Conservation (phyloP, 2,888 invertebrate species). For the Mylabris sibirica region DNA sequence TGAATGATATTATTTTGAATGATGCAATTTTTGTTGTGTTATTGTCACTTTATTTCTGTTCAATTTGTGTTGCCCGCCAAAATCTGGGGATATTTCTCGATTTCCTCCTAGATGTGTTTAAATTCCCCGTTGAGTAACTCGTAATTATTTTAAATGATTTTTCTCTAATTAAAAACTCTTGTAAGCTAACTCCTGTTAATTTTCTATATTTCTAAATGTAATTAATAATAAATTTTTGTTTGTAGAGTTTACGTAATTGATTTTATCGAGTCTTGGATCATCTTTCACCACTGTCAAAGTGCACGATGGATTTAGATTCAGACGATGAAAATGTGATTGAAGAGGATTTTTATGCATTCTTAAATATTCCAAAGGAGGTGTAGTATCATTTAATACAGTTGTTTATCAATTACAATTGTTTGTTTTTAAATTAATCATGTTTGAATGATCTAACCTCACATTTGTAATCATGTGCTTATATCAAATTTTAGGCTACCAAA, state of each 20-base stretch:
- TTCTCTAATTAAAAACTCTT: neutral
- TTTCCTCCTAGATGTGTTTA: neutral
- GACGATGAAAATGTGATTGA: conserved; percentile 72
- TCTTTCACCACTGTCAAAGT: conserved; percentile 2
- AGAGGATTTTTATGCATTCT: conserved; percentile 88
- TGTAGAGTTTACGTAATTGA: neutral
- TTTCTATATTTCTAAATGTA: neutral
- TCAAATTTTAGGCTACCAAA: conserved; percentile 75
- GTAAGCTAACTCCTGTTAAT: neutral
- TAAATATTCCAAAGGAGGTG: conserved; percentile 86
- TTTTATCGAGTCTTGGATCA: neutral
- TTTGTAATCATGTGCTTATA: conserved; percentile 13
- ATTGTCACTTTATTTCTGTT: neutral
- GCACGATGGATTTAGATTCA: conserved; percentile 71
- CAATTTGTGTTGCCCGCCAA: neutral
- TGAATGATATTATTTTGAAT: no score
- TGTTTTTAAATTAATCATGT: neutral
- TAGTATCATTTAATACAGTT: conserved; percentile 51
- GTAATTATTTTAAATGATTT: neutral
- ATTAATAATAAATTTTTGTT: neutral
- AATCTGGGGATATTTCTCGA: conserved; percentile 3
- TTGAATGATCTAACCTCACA: conserved; percentile 36
- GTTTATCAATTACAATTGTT: neutral
- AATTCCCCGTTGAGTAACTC: neutral
- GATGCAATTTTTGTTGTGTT: no score